phyloP scores from a whole-genome alignment of 2,888 invertebrate species.

The Acanthococcus lagerstroemiae region DNA sequence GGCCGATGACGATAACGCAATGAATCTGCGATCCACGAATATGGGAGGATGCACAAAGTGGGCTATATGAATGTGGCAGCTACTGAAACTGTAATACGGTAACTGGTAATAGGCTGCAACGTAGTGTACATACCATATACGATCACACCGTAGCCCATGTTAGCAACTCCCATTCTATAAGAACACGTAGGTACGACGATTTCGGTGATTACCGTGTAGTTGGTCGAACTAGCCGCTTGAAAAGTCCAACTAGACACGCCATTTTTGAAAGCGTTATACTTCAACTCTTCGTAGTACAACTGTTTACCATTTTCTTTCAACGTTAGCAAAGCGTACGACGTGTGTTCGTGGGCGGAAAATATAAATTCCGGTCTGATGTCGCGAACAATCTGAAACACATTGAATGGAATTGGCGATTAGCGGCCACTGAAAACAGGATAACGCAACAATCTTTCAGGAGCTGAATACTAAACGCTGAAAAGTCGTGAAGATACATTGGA shows the following conservation, averaged over 20 bases:
- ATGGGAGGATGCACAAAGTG: no score
- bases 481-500: no score
- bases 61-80: no score
- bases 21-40: no score
- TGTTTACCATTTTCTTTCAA: slow-evolving; percentile 32
- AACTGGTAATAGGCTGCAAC: neutral
- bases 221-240: slow-evolving; percentile 6
- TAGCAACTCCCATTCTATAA: slow-evolving; percentile 84
- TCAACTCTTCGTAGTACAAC: slow-evolving; percentile 18
- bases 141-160: slow-evolving; percentile 79
- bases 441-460: no score
- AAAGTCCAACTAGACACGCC: slow-evolving; percentile 5
- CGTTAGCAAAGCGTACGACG: slow-evolving; percentile 48
- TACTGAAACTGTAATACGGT: no score
- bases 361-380: slow-evolving; percentile 58
- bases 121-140: slow-evolving; percentile 53
- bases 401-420: no score
- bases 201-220: slow-evolving; percentile 50
- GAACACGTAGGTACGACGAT: slow-evolving; percentile 88
- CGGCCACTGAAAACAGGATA: no score
- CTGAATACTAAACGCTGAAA: no score
- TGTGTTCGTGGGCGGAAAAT: slow-evolving; percentile 60
- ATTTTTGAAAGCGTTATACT: slow-evolving; percentile 9
- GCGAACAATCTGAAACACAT: slow-evolving; percentile 54
- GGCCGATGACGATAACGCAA: no score